Conservation (phyloP, 2,888 invertebrate species). For the Sturmia bella region DNA sequence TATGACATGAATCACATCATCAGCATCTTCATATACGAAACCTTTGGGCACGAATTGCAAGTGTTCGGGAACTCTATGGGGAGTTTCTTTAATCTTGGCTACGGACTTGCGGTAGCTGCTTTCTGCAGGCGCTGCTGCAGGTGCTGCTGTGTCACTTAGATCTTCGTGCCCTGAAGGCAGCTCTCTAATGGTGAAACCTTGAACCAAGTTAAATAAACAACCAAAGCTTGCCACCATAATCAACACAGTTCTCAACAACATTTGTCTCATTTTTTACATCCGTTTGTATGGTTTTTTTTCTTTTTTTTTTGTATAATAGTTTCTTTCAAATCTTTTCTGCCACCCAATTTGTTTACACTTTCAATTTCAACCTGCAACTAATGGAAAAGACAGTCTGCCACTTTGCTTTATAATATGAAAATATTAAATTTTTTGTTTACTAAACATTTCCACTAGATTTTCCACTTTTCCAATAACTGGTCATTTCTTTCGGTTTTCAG, state of each 20-base stretch:
- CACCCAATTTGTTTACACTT: constrained; percentile 57
- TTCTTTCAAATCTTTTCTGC: neutral
- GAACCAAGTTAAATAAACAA: neutral
- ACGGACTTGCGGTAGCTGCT: constrained; percentile 73
- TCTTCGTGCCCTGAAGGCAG: neutral
- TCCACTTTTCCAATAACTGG: constrained; percentile 65
- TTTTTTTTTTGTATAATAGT: neutral
- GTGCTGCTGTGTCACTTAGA: neutral
- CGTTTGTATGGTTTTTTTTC: neutral
- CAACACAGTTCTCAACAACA: neutral
- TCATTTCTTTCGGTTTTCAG: constrained; percentile 31
- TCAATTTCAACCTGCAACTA: constrained; percentile 53
- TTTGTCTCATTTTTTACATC: constrained; percentile 32
- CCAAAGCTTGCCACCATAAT: neutral
- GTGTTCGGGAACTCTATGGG: constrained; percentile 73
- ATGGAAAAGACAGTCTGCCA: constrained; percentile 23
- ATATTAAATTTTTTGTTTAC: constrained; percentile 21
- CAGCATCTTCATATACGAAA: constrained; percentile 74
- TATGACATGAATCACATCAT: constrained; percentile 79
- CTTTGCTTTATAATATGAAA: constrained; percentile 63
- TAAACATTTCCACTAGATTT: constrained; percentile 59
- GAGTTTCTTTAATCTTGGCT: constrained; percentile 72
- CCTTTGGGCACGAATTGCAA: constrained; percentile 75
- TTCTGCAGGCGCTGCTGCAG: neutral
- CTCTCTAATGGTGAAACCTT: constrained; percentile 45